A percentile compares a stretch with the other conserved stretches of the same genome.
Conservation (phyloP, 2,113 vertebrate species). For the Barbus barbus region DNA sequence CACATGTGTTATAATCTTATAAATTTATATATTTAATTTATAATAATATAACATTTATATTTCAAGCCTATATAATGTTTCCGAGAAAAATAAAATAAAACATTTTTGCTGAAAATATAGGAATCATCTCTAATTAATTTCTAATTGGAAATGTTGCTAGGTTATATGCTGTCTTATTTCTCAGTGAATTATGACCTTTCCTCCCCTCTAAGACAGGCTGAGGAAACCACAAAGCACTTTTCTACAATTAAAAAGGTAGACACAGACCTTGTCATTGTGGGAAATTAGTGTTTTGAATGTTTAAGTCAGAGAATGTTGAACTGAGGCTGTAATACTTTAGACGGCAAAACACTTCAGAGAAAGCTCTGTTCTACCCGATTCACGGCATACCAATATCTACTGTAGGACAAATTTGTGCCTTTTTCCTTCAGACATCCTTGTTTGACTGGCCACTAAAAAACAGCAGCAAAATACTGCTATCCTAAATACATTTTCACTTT, state of each 20-base stretch:
- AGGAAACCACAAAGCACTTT: not conserved
- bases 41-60: too few relatives aligned
- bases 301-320: not conserved
- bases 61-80: too few relatives aligned
- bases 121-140: not conserved
- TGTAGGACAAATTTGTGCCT: not conserved
- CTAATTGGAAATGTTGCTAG: too few relatives aligned
- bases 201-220: not conserved
- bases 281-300: not conserved
- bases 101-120: not conserved
- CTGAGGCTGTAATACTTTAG: not conserved
- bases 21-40: too few relatives aligned
- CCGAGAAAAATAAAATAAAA: not conserved
- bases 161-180: not conserved
- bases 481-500: constrained; percentile 32
- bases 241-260: not conserved
- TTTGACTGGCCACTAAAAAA: not conserved
- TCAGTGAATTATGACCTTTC: not conserved
- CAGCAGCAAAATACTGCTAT: not conserved
- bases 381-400: not conserved
- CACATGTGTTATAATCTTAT: too few relatives aligned
- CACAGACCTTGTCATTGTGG: not conserved
- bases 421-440: not conserved
- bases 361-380: not conserved
- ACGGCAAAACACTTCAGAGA: not conserved